These are phyloP conservation scores for Arctopsyche grandis DNA, from an alignment of 1,140 invertebrate genomes.

Conservation along the genomic window DNA sequence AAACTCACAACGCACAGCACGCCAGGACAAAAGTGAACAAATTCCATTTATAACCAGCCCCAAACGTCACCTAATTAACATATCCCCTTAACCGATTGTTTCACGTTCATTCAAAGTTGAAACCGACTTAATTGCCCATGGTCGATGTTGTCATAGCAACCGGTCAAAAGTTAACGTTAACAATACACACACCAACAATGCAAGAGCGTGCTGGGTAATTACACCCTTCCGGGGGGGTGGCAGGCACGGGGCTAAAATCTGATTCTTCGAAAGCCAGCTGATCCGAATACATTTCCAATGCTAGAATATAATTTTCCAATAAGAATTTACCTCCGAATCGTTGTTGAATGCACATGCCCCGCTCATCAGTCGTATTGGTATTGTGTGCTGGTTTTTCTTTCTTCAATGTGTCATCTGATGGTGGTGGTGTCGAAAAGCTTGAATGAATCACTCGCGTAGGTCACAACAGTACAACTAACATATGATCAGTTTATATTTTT, in stretches of 20 bases:
- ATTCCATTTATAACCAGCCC: too few relatives aligned
- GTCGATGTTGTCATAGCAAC: constrained; percentile 54
- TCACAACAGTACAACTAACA: constrained; percentile 1
- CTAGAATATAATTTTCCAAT: too few relatives aligned
- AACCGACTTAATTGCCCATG: constrained; percentile 28
- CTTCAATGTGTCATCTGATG: constrained; percentile 10
- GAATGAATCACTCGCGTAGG: background rate
- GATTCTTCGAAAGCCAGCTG: background rate
- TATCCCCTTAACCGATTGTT: too few relatives aligned
- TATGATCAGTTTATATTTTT: constrained; percentile 6
- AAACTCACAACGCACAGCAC: too few relatives aligned
- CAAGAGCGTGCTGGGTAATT: constrained; percentile 46
- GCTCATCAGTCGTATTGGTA: constrained; percentile 23
- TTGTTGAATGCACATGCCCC: constrained; percentile 41
- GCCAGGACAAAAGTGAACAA: too few relatives aligned
- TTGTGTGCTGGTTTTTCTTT: constrained; percentile 5
- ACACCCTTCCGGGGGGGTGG: constrained; percentile 47
- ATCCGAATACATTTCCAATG: background rate
- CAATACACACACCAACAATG: background rate
- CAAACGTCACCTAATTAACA: too few relatives aligned
- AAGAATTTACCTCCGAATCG: constrained; percentile 22
- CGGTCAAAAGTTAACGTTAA: constrained; percentile 51
- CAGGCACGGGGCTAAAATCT: background rate
- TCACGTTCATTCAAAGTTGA: too few relatives aligned
- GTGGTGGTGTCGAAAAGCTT: background rate